phyloP scores from a whole-genome alignment of 2,113 vertebrate genomes.

The Corythornis vintsioides region DNA sequence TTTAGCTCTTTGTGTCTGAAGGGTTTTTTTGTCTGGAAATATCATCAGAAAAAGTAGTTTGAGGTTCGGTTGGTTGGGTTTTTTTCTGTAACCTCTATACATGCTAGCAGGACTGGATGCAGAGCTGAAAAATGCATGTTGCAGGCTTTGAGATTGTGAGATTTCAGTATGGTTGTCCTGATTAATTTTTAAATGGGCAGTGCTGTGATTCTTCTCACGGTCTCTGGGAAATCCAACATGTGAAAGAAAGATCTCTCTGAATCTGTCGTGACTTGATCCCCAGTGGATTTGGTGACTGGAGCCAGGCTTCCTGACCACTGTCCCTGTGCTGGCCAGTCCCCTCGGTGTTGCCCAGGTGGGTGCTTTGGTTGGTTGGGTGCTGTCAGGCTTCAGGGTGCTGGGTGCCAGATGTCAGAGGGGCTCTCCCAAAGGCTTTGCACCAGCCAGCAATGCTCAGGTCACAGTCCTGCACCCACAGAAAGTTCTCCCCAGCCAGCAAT shows the following conservation, averaged over 20 bases:
- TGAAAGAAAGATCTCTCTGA: background rate
- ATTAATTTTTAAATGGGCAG: background rate
- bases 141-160: too few relatives aligned
- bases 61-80: background rate
- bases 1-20: background rate
- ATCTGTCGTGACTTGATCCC: background rate
- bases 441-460: too few relatives aligned
- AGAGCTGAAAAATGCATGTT: background rate
- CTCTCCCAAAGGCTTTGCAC: background rate
- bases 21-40: background rate
- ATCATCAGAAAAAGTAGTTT: background rate
- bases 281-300: background rate
- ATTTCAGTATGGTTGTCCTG: too few relatives aligned
- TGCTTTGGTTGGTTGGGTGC: too few relatives aligned
- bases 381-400: background rate
- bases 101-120: background rate
- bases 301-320: background rate
- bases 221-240: background rate
- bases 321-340: background rate
- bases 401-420: background rate
- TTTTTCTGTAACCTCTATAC: background rate
- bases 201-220: background rate
- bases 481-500: too few relatives aligned
- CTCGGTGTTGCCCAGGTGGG: rapidly evolving
- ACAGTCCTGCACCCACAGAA: too few relatives aligned